Conservation (phyloP, 2,888 invertebrate genomes). For the Dryococelus australis region DNA sequence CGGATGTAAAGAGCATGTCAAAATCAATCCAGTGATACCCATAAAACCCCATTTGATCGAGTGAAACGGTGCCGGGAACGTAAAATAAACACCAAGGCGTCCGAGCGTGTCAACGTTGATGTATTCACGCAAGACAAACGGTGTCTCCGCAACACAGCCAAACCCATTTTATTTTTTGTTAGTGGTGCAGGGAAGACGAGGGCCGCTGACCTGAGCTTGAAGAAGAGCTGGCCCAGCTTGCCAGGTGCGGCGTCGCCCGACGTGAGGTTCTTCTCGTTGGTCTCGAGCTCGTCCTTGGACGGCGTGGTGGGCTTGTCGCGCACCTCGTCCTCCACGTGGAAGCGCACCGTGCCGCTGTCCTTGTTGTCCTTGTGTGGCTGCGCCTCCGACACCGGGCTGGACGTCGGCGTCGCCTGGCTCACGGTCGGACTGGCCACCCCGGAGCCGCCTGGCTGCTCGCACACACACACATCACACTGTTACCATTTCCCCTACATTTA, state of each 20-base stretch:
- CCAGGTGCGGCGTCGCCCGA: slow-evolving; percentile 61
- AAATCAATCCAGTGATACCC: too few species aligned
- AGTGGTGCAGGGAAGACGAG: background rate
- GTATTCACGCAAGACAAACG: too few species aligned
- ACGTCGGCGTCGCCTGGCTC: slow-evolving; percentile 55
- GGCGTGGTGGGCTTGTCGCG: slow-evolving; percentile 55
- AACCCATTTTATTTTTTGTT: too few species aligned
- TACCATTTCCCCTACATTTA: too few species aligned
- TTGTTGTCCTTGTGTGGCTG: slow-evolving; percentile 30
- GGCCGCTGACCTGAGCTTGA: slow-evolving; percentile 74
- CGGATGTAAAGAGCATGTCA: too few species aligned
- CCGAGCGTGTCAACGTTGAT: too few species aligned
- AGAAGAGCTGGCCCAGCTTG: slow-evolving; percentile 86
- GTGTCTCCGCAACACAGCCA: too few species aligned
- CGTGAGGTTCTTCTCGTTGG: slow-evolving; percentile 65
- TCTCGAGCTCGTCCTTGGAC: slow-evolving; percentile 66
- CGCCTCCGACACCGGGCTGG: slow-evolving; percentile 53
- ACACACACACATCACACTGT: background rate
- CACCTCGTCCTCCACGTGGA: slow-evolving; percentile 51
- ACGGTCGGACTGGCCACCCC: slow-evolving; percentile 59
- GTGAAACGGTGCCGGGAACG: too few species aligned
- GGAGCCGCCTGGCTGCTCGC: slow-evolving; percentile 47
- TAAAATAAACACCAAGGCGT: too few species aligned
- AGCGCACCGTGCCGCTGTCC: slow-evolving; percentile 28
- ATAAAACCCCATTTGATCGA: too few species aligned